Base-by-base conservation (phyloP, 2,888 invertebrate genomes). In the Tachina lurida region DNA sequence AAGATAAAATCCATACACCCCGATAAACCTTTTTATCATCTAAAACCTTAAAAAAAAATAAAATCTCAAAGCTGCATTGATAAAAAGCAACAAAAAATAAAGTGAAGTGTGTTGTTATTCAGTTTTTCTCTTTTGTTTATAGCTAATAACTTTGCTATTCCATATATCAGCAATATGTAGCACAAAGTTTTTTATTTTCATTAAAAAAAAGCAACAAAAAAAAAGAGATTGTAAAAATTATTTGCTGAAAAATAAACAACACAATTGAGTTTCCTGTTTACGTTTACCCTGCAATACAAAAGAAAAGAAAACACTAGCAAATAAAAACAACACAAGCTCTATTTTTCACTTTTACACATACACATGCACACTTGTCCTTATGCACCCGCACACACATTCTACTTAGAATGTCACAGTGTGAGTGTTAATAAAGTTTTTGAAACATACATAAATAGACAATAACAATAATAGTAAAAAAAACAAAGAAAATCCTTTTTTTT, bases 261-360 rank as follows among this genome's bases (percentile, higher is more conserved):
- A 60, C 52, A 71, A 58, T 80, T 19, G 41, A 74, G 60, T 80
- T 74, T 74, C 80, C 74, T 80, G 80, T 80, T 80, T 80, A 80
- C 70, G 71, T 63, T 78, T 54, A 41, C 56, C 31, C 22, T 73
- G 65, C 58, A 67, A 58, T 31, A 65, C 31, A 67, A 78, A 19
- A 56, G 47, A 41, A 19, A 54, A 62, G 12, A 17, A 39, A 45
- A 45, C 22, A 13, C 43, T 19, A 47, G 19, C 39, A 63, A 71
- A 71, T 47, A 56, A 56, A 58, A 78, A 60, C 52, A 70, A 62
- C 22, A 70, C 54, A 78, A 63, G 45, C 54, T 60, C 17, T 52
- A 43, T 41, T 77, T 77, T 68, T 68, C 19, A 41, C 10, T 56
- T 56, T 54, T 63, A 13, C 10, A 10, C 15, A 71, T 9, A 43